Evolutionary conservation across 2,888 invertebrate genomes (phyloP).

Genomic region (Morpho achilles): DNA sequence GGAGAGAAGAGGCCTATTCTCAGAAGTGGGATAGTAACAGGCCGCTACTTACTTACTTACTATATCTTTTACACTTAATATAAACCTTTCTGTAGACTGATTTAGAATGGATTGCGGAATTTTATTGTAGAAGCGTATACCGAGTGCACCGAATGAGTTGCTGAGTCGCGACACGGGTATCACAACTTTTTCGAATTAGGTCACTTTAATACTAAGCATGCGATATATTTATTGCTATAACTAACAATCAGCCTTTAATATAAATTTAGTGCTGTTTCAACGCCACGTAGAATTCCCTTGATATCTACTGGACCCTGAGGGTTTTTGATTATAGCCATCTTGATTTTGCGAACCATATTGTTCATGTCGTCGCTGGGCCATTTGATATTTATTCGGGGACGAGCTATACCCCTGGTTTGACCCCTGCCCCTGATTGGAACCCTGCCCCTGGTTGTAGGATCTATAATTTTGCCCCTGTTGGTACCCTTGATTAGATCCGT

Average conservation of each 20-base stretch:
- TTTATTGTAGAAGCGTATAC: no score
- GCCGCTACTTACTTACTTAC: no score
- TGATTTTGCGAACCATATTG: constrained; percentile 8
- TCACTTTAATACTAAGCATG: no score
- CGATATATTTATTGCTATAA: no score
- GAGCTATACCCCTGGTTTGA: constrained; percentile 18
- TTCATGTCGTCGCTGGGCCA: constrained; percentile 14
- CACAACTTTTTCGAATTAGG: no score
- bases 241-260: background rate
- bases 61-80: no score
- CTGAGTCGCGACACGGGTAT: no score
- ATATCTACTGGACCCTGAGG: constrained; percentile 24
- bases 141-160: no score
- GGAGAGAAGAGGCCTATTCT: no score
- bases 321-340: constrained; percentile 21
- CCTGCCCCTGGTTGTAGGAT: constrained; percentile 26
- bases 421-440: constrained; percentile 24
- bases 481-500: constrained; percentile 25
- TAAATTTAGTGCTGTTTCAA: constrained; percentile 14
- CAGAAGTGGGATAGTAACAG: no score
- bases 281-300: constrained; percentile 35
- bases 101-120: no score
- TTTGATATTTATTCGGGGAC: constrained; percentile 15
- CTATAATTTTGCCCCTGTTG: constrained; percentile 29
- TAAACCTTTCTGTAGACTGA: no score